A percentile compares a stretch with the other conserved stretches of the same genome.
These are phyloP conservation scores for Eupithecia centaureata DNA, from an alignment of 2,888 invertebrate genomes.

Conservation along the genomic window DNA sequence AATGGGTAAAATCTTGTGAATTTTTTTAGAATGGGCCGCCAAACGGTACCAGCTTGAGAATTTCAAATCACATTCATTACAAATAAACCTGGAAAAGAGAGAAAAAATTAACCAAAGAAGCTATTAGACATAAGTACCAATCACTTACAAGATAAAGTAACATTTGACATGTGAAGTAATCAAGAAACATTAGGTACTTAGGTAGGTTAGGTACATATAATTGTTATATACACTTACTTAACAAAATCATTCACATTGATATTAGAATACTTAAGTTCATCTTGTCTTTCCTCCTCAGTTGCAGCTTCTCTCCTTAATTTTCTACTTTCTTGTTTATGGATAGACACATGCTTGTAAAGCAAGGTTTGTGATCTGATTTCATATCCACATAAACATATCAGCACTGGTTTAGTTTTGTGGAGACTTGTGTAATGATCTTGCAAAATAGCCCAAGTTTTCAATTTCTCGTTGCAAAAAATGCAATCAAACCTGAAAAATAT, in stretches of 20 bases:
- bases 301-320: conserved; percentile 52
- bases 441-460: conserved; percentile 66
- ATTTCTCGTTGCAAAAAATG: conserved; percentile 61
- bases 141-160: background rate
- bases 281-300: conserved; percentile 51
- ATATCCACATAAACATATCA: conserved; percentile 71
- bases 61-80: conserved; percentile 68
- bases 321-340: conserved; percentile 67
- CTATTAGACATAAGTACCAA: background rate
- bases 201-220: background rate
- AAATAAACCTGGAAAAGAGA: conserved; percentile 68
- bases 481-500: conserved; percentile 64
- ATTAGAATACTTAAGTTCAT: conserved; percentile 59
- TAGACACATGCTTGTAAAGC: conserved; percentile 73
- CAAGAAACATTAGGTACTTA: too few species aligned
- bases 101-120: background rate
- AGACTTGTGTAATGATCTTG: conserved; percentile 60
- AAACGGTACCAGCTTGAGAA: conserved; percentile 79
- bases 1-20: conserved; percentile 67
- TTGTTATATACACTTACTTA: conserved; percentile 57
- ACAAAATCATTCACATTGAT: conserved; percentile 73
- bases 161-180: background rate
- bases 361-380: conserved; percentile 70
- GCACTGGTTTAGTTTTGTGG: conserved; percentile 67
- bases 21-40: conserved; percentile 66